A percentile compares a stretch with the other conserved stretches of the same genome.
These are phyloP conservation scores for Pipistrellus pipistrellus DNA, from an alignment of 2,797 vertebrate genomes.

Conservation along the genomic window DNA sequence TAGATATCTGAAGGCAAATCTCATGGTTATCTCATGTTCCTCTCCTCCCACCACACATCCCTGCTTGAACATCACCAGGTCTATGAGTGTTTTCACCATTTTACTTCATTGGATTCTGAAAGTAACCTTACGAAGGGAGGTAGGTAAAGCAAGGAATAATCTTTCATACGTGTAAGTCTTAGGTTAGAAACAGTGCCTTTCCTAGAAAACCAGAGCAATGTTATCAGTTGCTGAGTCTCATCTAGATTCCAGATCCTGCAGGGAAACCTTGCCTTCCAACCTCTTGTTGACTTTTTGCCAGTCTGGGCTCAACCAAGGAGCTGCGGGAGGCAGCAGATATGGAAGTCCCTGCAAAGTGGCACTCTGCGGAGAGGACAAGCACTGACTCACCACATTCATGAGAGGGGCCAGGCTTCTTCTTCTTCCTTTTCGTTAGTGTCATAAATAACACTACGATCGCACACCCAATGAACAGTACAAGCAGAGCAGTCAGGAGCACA, in stretches of 20 bases:
- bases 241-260: background rate
- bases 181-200: constrained; percentile 24
- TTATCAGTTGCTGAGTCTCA: background rate
- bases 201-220: background rate
- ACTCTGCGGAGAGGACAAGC: background rate
- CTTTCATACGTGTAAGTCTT: background rate
- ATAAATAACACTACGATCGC: accelerated
- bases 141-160: constrained; percentile 34
- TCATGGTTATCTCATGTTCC: background rate
- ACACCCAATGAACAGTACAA: accelerated
- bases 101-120: constrained; percentile 22
- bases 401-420: background rate
- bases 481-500: background rate
- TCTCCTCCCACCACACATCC: background rate
- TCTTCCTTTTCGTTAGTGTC: background rate
- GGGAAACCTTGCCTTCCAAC: background rate
- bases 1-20: background rate
- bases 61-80: background rate
- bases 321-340: background rate
- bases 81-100: constrained; percentile 14
- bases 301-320: background rate
- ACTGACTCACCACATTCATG: constrained; percentile 69
- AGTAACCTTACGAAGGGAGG: background rate
- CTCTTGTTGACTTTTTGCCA: background rate
- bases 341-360: background rate